phyloP scores from a whole-genome alignment of 2,797 vertebrate species.

The Chaetophractus vellerosus region DNA sequence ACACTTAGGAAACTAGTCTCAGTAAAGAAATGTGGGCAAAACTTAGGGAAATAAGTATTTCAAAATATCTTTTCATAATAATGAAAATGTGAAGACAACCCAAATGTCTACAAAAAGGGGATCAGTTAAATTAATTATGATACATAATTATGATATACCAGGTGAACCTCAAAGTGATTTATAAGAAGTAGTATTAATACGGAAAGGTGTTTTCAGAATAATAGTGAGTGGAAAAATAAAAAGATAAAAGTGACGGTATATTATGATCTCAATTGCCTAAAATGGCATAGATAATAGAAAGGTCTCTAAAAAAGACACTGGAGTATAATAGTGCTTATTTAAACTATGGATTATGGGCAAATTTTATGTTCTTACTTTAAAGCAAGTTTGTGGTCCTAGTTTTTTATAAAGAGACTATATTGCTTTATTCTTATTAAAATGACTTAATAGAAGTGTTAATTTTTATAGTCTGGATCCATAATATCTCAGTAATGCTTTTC shows the following conservation, averaged over 20 bases:
- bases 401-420: background rate
- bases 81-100: background rate
- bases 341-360: background rate
- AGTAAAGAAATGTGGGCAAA: background rate
- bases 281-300: background rate
- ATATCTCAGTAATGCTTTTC: background rate
- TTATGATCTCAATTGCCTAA: background rate
- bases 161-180: background rate
- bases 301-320: background rate
- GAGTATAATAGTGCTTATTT: background rate
- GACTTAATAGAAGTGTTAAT: constrained; percentile 7
- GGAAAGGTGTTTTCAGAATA: background rate
- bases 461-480: background rate
- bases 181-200: background rate
- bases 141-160: background rate
- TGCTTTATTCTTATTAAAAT: background rate
- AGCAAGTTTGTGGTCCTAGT: background rate
- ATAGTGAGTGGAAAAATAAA: background rate
- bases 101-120: background rate
- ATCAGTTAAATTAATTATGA: background rate
- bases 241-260: background rate
- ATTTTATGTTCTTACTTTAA: background rate
- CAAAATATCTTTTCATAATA: background rate
- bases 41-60: background rate
- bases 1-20: background rate